Base-by-base conservation (phyloP, 2,113 vertebrate species). In the Archilochus colubris region DNA sequence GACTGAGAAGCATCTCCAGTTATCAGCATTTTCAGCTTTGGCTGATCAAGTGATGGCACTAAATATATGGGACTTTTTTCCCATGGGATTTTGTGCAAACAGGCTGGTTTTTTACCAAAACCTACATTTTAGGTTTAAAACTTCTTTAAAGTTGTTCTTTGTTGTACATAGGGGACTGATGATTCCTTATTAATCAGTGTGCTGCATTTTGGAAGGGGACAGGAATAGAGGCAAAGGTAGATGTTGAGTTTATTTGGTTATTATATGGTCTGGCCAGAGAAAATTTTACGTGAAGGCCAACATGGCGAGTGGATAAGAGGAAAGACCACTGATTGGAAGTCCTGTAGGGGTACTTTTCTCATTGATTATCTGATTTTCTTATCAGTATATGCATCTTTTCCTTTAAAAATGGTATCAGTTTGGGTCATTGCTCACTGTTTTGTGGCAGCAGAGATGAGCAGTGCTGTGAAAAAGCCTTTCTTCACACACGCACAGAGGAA, bases 401-500 rank as follows among this genome's bases (percentile, higher is more conserved):
- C 51, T 88, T 68, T 44, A n/a, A 6, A 67, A 59, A 17, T 30
- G 14, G 12, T 63, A 27, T 69, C 43, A 54, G 43, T 46, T 64
- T 82, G 30, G 46, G 21, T 82, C 14, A 1, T 48, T 76, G 40
- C 33, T 64, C 36, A 19, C 21, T n/a, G 40, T 21, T 67, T 50
- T 28, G 76, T 67, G 76, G 38, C 57, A 87, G 53, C 46, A 33
- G 24, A 61, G 63, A n/a, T 82, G 67, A 89, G 62, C 61, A 79
- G 59, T 21, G 50, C 73, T n/a, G 18, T 83, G 48, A 66, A 59
- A 77, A 4, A 93, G 59, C 50, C 54, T 74, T 38, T 81, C 51
- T 44, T 83, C 30, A 9, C n/a, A 2, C 2, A 25, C 31, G 43
- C 3, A 0, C 1, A 0, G 27, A 80, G 21, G 68, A 40, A 57